Percentiles rank a stretch among this genome's conserved stretches.
Conservation (phyloP, 2,113 vertebrate species). For the Engystomops pustulosus region DNA sequence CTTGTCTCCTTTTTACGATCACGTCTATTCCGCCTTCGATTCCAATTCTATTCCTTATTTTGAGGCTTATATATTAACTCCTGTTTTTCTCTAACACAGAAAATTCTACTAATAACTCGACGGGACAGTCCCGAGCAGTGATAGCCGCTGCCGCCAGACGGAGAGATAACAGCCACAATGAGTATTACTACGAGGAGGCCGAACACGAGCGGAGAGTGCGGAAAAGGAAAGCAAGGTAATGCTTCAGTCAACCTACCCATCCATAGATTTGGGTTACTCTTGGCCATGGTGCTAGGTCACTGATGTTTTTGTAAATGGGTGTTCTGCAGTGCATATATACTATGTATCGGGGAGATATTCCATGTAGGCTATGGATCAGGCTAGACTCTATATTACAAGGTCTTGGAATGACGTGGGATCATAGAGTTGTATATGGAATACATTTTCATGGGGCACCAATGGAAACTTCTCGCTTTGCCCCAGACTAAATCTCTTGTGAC, state of each 20-base stretch:
- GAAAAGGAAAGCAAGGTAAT: constrained; percentile 91
- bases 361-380: no score
- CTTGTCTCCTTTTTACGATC: background rate
- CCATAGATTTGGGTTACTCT: background rate
- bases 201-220: constrained; percentile 91
- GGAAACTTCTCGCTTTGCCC: background rate
- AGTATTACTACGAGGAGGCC: constrained; percentile 94
- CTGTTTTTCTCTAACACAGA: constrained; percentile 70
- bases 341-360: no score
- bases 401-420: no score
- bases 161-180: constrained; percentile 94
- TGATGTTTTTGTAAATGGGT: no score
- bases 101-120: constrained; percentile 90
- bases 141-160: constrained; percentile 90
- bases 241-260: background rate
- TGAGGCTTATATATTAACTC: no score
- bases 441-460: background rate
- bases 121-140: constrained; percentile 89
- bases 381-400: no score
- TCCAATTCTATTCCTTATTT: no score
- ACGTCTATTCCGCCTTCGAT: background rate
- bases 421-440: no score
- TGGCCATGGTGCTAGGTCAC: background rate
- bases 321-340: no score
- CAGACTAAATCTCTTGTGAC: background rate